A percentile compares a stretch with the other conserved stretches of the same genome.
Evolutionary conservation across 1,140 invertebrate species (phyloP).

Genomic region (Streblospio benedicti): DNA sequence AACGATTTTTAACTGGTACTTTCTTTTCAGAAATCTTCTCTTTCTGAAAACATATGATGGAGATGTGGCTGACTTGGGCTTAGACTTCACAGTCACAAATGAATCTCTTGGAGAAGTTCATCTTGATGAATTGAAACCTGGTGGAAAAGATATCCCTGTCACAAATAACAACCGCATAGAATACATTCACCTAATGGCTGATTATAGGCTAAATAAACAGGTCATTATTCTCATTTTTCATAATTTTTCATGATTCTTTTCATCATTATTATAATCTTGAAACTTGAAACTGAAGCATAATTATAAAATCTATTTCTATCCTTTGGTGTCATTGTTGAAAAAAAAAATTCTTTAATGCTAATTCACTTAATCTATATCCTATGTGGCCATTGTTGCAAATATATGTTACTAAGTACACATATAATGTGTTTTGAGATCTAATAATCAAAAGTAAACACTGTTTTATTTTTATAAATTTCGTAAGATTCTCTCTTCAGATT

Average conservation of each 20-base stretch:
- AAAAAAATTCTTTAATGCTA: no score
- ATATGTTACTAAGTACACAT: no score
- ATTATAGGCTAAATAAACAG: conserved; percentile 90
- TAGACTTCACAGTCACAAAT: conserved; percentile 88
- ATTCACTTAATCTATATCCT: no score
- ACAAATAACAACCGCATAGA: conserved; percentile 86
- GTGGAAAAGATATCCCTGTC: conserved; percentile 79
- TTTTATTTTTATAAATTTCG: no score
- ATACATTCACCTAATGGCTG: conserved; percentile 91
- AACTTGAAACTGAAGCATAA: no score
- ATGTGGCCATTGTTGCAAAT: no score
- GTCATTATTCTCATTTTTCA: conserved; percentile 36
- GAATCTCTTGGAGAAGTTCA: conserved; percentile 83
- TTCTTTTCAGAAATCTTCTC: conserved; percentile 62
- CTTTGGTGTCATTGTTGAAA: no score
- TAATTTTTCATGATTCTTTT: no score
- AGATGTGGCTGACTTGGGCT: conserved; percentile 51
- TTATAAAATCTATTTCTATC: no score
- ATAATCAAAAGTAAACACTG: no score
- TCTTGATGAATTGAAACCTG: conserved; percentile 79
- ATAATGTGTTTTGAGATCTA: no score
- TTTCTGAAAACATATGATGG: conserved; percentile 66
- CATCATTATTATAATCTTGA: no score
- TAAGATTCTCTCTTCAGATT: conserved; percentile 51
- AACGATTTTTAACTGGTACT: conserved; percentile 4